Conservation (phyloP, 2,113 vertebrate species). For the Cervus canadensis region DNA sequence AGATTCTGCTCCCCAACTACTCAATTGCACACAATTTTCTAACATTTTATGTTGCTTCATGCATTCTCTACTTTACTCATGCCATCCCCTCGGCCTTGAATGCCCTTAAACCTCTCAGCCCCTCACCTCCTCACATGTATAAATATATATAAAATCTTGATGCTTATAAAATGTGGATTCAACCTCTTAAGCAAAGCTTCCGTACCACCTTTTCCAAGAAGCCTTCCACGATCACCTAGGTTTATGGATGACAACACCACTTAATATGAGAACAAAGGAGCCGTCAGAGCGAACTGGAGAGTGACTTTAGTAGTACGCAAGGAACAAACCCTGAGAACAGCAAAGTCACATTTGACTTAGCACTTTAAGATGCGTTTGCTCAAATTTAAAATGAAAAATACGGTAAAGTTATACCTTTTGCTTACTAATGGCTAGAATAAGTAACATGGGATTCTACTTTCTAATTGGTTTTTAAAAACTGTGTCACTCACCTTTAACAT, state of each 20-base stretch:
- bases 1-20: neutral
- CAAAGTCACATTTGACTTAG: neutral
- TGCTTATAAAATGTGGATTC: neutral
- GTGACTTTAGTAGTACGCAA: neutral
- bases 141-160: neutral
- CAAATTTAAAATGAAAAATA: neutral
- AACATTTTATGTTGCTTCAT: neutral
- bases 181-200: neutral
- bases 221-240: neutral
- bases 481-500: conserved; percentile 86
- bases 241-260: neutral
- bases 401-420: neutral
- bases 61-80: neutral
- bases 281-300: neutral
- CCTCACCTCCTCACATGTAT: neutral
- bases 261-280: neutral
- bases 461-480: neutral
- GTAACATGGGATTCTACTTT: neutral
- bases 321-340: neutral
- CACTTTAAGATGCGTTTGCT: neutral
- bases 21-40: too few species aligned
- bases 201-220: neutral
- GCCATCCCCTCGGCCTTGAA: neutral
- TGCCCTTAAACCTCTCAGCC: neutral
- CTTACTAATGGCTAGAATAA: neutral